Percentiles rank a stretch among this genome's conserved stretches.
Evolutionary conservation across 2,113 vertebrate species (phyloP).

Genomic region (Bubo bubo): DNA sequence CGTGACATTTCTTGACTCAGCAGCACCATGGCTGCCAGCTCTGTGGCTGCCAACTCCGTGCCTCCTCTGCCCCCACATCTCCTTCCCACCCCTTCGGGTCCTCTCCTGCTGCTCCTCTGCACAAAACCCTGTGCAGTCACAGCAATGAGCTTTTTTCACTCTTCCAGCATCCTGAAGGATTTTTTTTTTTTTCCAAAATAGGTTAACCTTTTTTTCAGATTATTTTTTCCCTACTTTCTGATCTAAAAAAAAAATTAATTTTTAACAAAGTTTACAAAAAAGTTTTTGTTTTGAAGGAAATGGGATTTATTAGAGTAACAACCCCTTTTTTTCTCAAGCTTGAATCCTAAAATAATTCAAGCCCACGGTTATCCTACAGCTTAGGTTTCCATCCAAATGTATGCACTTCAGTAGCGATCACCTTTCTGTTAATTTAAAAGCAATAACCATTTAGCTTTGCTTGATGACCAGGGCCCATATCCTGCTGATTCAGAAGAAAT

Average conservation of each 20-base stretch:
- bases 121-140: background rate
- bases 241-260: background rate
- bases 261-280: background rate
- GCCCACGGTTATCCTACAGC: background rate
- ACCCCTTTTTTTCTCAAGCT: background rate
- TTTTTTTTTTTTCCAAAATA: background rate
- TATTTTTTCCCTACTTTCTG: background rate
- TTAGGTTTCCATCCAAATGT: background rate
- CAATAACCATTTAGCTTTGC: background rate
- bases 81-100: background rate
- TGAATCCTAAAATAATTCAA: constrained; percentile 18
- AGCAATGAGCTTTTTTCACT: background rate
- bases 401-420: background rate
- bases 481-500: background rate
- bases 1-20: background rate
- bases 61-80: background rate
- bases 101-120: background rate
- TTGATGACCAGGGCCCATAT: background rate
- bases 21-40: background rate
- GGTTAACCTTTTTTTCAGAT: background rate
- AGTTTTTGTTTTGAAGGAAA: background rate
- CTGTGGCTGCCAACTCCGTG: background rate
- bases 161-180: background rate
- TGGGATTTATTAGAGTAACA: background rate
- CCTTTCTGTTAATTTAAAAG: constrained; percentile 21